phyloP scores from a whole-genome alignment of 2,113 vertebrate species.

The Nanger granti region DNA sequence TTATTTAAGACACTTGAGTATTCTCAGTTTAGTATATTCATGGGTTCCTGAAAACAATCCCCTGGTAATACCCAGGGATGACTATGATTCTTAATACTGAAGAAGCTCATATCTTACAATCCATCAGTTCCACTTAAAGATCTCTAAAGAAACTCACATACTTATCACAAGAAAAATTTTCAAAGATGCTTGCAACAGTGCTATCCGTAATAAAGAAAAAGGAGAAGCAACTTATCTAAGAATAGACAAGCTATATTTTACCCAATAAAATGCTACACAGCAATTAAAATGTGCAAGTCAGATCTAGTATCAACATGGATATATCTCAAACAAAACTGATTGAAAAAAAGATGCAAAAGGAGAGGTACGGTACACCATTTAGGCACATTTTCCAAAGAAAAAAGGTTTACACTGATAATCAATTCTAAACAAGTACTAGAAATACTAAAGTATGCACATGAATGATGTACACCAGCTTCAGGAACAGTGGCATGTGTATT shows the following conservation, averaged over 20 bases:
- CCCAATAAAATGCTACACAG: background rate
- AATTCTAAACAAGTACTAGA: background rate
- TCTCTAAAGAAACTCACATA: background rate
- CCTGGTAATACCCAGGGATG: background rate
- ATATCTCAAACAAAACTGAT: background rate
- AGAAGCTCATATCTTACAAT: background rate
- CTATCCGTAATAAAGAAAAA: background rate
- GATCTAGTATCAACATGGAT: background rate
- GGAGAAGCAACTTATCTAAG: background rate
- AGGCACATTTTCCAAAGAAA: background rate
- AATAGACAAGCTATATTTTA: background rate
- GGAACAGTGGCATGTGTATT: background rate
- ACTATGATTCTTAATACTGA: background rate
- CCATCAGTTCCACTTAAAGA: background rate
- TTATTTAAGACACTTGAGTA: background rate
- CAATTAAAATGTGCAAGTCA: background rate
- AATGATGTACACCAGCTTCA: background rate
- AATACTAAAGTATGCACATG: background rate
- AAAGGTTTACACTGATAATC: background rate
- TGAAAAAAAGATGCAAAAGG: background rate
- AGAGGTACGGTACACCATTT: background rate
- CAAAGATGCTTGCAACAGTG: background rate
- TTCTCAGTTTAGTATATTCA: background rate
- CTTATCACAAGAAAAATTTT: background rate
- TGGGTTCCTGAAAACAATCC: background rate